Conservation (phyloP, 2,113 vertebrate species). For the Phodopus roborovskii region DNA sequence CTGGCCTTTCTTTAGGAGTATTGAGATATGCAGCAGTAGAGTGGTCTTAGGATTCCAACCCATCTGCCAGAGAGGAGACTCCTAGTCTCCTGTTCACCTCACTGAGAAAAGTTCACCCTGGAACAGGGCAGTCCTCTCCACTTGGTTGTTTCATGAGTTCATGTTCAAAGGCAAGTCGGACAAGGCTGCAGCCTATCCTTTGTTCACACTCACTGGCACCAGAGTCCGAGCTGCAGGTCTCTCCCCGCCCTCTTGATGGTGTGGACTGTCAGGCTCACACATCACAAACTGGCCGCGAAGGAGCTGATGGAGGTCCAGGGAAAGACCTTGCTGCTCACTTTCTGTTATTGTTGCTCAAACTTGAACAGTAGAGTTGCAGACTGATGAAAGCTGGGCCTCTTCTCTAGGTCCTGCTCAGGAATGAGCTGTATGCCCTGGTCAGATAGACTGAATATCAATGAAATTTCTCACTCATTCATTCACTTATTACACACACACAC, state of each 20-base stretch:
- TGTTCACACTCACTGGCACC: not conserved
- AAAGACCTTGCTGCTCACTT: not conserved
- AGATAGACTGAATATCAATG: slow-evolving; percentile 27
- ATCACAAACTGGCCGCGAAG: not conserved
- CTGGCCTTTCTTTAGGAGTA: not conserved
- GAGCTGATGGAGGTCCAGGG: not conserved
- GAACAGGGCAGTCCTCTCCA: not conserved
- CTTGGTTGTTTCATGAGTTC: not conserved
- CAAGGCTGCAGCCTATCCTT: not conserved
- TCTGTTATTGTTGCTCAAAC: not conserved
- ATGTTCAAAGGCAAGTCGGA: slow-evolving; percentile 8
- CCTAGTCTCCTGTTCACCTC: not conserved
- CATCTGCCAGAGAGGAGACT: not conserved
- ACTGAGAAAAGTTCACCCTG: not conserved
- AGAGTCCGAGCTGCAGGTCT: not conserved
- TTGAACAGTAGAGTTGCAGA: not conserved
- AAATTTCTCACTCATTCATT: not conserved
- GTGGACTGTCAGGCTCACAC: not conserved
- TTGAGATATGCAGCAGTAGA: not conserved
- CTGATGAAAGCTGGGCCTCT: not conserved
- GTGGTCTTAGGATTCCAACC: not conserved
- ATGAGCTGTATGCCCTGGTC: not conserved
- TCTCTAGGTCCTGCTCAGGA: not conserved
- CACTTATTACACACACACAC: not conserved
- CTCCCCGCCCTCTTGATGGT: not conserved